Evolutionary conservation across 2,888 invertebrate species (phyloP).

Genomic region (Macrostomum cliftonense): DNA sequence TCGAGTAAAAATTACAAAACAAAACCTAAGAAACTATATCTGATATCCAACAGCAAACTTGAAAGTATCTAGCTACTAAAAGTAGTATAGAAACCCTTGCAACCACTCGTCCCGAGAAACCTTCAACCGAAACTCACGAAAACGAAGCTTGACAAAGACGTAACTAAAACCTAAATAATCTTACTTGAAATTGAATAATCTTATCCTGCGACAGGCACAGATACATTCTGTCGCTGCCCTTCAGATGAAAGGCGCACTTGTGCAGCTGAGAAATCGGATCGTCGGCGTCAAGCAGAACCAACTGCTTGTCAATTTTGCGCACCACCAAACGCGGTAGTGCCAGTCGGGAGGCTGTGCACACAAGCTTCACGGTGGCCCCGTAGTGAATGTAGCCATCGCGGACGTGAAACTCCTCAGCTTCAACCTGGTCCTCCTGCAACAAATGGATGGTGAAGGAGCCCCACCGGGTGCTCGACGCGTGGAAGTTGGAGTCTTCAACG

Average conservation of each 20-base stretch:
- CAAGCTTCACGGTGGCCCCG: slow-evolving; percentile 88
- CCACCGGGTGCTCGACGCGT: slow-evolving; percentile 97
- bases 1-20: too few species aligned
- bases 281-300: slow-evolving; percentile 87
- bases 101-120: too few species aligned
- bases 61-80: too few species aligned
- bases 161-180: too few species aligned
- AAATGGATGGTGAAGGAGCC: slow-evolving; percentile 96
- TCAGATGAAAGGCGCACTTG: slow-evolving; percentile 99
- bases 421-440: slow-evolving; percentile 85
- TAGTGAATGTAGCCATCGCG: slow-evolving; percentile 96
- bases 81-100: too few species aligned
- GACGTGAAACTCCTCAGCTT: slow-evolving; percentile 76
- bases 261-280: slow-evolving; percentile 97
- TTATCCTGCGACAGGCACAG: slow-evolving; percentile 89
- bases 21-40: too few species aligned
- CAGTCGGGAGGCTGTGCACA: slow-evolving; percentile 96
- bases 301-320: slow-evolving; percentile 76
- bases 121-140: too few species aligned
- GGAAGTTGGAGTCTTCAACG: slow-evolving; percentile 94
- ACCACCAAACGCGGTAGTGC: slow-evolving; percentile 76
- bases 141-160: too few species aligned
- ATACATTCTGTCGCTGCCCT: slow-evolving; percentile 95
- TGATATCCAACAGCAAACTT: too few species aligned
- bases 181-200: slow-evolving; percentile 82